Conservation (phyloP, 64 coral and sea anemone genomes). For the Pachyseris speciosa region DNA sequence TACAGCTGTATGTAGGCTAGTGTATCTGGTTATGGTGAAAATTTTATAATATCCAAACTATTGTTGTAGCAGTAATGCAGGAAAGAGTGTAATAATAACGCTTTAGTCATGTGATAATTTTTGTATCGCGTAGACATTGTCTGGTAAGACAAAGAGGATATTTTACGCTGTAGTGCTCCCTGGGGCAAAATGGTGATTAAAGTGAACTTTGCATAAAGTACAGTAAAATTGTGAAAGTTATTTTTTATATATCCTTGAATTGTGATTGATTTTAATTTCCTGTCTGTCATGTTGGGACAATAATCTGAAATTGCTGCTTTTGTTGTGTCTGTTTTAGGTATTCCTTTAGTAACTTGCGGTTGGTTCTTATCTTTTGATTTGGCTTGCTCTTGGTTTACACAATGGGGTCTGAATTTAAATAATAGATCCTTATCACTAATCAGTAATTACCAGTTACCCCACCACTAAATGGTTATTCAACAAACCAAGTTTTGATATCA, state of each 20-base stretch:
- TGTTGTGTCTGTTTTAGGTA: neutral
- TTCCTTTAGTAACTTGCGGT: neutral
- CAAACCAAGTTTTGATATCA: neutral
- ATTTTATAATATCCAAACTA: no score
- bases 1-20: no score
- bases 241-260: neutral
- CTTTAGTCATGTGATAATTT: neutral
- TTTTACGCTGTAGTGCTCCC: neutral
- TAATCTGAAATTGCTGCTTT: neutral
- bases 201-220: neutral
- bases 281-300: neutral
- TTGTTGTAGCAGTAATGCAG: no score
- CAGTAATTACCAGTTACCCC: no score
- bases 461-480: neutral
- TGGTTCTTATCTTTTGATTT: neutral
- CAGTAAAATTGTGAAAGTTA: neutral
- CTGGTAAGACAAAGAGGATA: neutral
- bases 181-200: neutral
- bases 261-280: constrained; percentile 22
- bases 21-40: no score
- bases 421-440: neutral
- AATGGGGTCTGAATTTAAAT: neutral
- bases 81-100: neutral
- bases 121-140: neutral
- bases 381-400: neutral